Evolutionary conservation across 2,888 invertebrate genomes (phyloP).

Genomic region (Noctua janthina): DNA sequence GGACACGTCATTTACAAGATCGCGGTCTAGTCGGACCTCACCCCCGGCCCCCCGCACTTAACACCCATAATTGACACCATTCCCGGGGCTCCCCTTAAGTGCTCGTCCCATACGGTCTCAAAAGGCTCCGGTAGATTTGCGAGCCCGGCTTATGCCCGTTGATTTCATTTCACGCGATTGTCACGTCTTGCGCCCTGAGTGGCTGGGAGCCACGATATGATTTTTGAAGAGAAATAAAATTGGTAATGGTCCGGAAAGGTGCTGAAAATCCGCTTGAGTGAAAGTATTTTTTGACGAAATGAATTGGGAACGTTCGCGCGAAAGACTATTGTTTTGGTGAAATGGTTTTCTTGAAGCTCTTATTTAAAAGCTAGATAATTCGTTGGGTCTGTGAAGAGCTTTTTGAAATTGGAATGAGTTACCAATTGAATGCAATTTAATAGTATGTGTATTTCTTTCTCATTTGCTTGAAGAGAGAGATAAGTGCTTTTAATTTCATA

Average conservation of each 20-base stretch:
- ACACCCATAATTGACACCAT: constrained; percentile 89
- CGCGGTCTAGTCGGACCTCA: constrained; percentile 61
- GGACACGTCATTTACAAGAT: constrained; percentile 64
- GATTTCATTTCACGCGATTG: constrained; percentile 88
- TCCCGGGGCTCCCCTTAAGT: constrained; percentile 86
- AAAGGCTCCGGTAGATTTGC: constrained; percentile 85
- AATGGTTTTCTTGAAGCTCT: constrained; percentile 42
- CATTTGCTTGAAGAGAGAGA: not conserved
- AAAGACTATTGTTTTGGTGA: constrained; percentile 64
- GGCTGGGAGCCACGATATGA: constrained; percentile 81
- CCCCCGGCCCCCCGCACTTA: constrained; percentile 83
- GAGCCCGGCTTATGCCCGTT: constrained; percentile 87
- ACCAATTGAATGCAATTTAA: not conserved
- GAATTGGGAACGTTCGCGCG: constrained; percentile 64
- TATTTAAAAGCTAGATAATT: constrained; percentile 15
- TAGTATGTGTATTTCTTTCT: not conserved
- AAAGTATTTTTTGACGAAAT: constrained; percentile 75
- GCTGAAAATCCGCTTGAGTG: constrained; percentile 74
- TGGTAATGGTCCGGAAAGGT: constrained; percentile 89
- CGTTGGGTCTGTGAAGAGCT: not conserved
- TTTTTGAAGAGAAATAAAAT: constrained; percentile 88
- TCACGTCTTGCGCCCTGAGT: constrained; percentile 87
- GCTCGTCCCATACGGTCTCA: constrained; percentile 82
- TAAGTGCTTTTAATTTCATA: not conserved
- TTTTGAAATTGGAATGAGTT: not conserved